phyloP scores from a whole-genome alignment of 2,113 vertebrate genomes.

The Dinomys branickii region DNA sequence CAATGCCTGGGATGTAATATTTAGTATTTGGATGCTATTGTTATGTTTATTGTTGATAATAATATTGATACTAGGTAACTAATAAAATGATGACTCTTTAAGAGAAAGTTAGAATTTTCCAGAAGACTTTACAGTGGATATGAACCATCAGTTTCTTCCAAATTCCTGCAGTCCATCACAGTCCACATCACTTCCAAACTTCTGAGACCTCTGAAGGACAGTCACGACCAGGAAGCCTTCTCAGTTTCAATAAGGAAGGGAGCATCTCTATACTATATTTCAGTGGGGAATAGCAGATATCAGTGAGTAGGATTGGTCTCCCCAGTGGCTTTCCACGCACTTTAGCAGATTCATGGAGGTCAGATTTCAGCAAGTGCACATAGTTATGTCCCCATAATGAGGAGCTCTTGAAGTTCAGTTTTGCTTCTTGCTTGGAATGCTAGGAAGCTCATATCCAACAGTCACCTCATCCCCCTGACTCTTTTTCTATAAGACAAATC shows the following conservation, averaged over 20 bases:
- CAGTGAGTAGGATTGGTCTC: not conserved
- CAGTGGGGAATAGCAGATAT: not conserved
- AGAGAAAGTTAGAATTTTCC: not conserved
- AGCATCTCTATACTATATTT: not conserved
- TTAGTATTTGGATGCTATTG: not conserved
- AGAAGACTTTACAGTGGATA: not conserved
- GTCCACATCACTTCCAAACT: not conserved
- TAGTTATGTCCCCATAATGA: not conserved
- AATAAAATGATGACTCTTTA: not conserved
- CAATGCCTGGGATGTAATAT: not conserved
- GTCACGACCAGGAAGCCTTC: accelerated
- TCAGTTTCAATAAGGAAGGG: not conserved
- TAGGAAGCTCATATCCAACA: not conserved
- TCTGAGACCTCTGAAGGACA: not conserved
- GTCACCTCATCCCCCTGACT: not conserved
- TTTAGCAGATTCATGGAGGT: not conserved
- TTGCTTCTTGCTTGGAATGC: not conserved
- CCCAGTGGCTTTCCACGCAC: not conserved
- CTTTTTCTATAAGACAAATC: not conserved
- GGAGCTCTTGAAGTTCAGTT: not conserved
- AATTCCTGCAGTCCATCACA: not conserved
- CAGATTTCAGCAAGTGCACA: not conserved
- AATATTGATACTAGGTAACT: not conserved
- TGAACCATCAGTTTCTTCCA: not conserved
- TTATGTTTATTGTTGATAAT: not conserved